phyloP scores from a whole-genome alignment of 1,140 invertebrate genomes.

The Hypsibius dujardini region DNA sequence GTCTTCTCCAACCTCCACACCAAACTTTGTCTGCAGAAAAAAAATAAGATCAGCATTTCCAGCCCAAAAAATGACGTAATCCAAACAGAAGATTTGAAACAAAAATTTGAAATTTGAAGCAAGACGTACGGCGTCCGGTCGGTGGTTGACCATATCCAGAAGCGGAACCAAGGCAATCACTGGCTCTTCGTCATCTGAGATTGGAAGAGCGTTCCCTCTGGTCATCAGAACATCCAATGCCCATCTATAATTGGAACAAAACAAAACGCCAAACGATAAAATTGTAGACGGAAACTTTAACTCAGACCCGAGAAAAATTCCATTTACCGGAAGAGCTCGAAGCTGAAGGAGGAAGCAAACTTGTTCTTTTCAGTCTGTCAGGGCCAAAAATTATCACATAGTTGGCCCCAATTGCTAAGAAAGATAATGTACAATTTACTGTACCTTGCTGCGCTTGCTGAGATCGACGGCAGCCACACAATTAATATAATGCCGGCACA shows the following conservation, averaged over 20 bases:
- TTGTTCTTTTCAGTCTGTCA: conserved; percentile 4
- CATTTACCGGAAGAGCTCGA: background rate
- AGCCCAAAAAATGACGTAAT: too few relatives aligned
- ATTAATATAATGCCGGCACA: conserved; percentile 5
- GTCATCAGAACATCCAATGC: conserved; percentile 8
- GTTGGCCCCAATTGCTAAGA: background rate
- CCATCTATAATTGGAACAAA: background rate
- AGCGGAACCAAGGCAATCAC: background rate
- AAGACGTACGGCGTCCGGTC: background rate
- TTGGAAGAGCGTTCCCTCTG: background rate
- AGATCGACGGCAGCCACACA: background rate
- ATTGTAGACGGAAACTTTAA: too few relatives aligned
- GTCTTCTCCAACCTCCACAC: background rate
- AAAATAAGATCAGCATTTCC: background rate
- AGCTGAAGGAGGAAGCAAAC: background rate
- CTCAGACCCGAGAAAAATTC: too few relatives aligned
- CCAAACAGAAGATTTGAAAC: background rate
- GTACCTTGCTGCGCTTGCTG: background rate
- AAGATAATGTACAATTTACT: background rate
- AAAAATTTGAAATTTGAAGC: background rate
- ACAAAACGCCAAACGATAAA: too few relatives aligned
- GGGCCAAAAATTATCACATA: background rate
- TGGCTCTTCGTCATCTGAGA: background rate
- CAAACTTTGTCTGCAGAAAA: background rate
- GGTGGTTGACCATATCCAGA: background rate